Evolutionary conservation across 1,140 invertebrate genomes (phyloP), one percentile per base, ranked within the genome.

Genomic region (Tetramorium parvispinum): DNA sequence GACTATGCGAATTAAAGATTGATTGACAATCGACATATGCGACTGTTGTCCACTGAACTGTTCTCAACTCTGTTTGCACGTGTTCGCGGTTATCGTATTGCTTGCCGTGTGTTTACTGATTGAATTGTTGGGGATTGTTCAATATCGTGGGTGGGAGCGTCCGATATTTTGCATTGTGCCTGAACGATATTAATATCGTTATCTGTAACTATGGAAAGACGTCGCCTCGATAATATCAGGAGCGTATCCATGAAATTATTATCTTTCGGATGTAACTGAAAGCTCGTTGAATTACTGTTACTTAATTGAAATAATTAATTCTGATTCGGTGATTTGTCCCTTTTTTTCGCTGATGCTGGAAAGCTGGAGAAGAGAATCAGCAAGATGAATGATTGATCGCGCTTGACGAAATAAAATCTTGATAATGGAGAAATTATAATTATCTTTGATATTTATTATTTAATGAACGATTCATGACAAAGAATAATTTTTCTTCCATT

Each of bases 1-100:
- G 65, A 83, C 87, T 90, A 87, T 89, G 77, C 55, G 79, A 91
- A 88, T 90, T 88, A 91, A 92, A 93, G 92, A 94, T 93, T 94
- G 89, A 94, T 94, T 88, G 91, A 86, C 91, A 87, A 79, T 87
- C 85, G 65, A 87, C 79, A 24, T 21, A 59, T 32, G 57, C 68
- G 65, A 66, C 37, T 81, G 82, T 89, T 87, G 68, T 49, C 40
- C 81, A 89, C 75, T 87, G 61, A 77, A 92, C 77, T 89, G 88
- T 91, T 91, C 92, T 87, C 90, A 91, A 91, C 32, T 32, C 32
- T 32, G 32, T 32, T 92, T 91, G 89, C 92, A 93, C 92, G 88
- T 94, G 92, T 92, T 91, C 75, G 70, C 46, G 55, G 71, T 93
- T 92, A 92, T 93, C 92, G 71, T 71, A 40, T 18, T 91, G 73